phyloP scores from a whole-genome alignment of 2,113 vertebrate species.

The Hymenochirus boettgeri region DNA sequence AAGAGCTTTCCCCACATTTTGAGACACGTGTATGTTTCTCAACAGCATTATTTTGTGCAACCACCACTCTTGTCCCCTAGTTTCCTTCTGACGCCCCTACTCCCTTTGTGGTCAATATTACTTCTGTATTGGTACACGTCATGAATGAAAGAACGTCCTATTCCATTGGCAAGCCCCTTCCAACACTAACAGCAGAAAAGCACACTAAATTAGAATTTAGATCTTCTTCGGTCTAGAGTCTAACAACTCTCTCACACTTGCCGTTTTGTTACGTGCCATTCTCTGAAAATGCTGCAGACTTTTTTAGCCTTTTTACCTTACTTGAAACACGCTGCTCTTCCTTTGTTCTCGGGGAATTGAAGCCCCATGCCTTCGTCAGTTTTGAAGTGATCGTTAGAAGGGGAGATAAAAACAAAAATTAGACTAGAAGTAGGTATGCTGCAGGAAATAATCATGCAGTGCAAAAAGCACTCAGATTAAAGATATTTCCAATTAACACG shows the following conservation, averaged over 20 bases:
- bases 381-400: no score
- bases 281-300: neutral
- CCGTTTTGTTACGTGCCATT: neutral
- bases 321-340: no score
- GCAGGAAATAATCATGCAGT: no score
- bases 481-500: no score
- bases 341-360: no score
- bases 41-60: neutral
- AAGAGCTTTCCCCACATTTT: constrained; percentile 45
- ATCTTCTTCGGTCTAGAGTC: neutral
- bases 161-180: neutral
- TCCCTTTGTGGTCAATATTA: no score
- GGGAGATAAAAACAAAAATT: no score
- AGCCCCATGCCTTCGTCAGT: no score
- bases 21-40: constrained; percentile 30
- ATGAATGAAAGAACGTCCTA: neutral
- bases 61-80: neutral
- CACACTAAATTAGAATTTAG: neutral
- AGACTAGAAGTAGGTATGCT: no score
- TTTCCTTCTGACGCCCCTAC: neutral
- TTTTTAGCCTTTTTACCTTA: no score
- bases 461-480: no score
- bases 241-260: neutral
- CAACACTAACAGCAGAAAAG: neutral
- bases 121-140: neutral